phyloP scores from a whole-genome alignment of 2,113 vertebrate genomes.

The Microtus oregoni region DNA sequence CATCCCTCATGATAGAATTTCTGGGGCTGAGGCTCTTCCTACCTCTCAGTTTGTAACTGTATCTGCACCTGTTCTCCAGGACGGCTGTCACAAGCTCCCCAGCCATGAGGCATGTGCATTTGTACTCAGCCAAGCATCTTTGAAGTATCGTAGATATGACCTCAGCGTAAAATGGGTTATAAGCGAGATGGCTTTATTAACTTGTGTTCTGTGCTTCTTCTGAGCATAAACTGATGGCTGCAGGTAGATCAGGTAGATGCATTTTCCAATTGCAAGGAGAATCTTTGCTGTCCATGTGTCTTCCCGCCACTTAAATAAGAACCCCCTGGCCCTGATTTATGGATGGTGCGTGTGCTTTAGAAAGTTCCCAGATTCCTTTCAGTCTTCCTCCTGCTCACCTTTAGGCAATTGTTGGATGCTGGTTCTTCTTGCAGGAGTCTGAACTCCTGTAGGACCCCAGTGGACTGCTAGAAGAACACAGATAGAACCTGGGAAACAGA shows the following conservation, averaged over 20 bases:
- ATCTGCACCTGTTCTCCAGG: neutral
- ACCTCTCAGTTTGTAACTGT: neutral
- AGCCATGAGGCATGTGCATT: neutral
- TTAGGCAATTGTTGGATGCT: neutral
- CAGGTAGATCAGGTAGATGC: neutral
- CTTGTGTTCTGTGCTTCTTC: neutral
- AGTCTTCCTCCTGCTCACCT: neutral
- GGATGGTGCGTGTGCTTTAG: neutral
- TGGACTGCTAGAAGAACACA: neutral
- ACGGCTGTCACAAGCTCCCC: neutral
- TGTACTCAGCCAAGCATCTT: neutral
- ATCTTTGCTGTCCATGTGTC: neutral
- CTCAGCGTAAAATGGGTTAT: neutral
- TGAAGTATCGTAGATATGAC: neutral
- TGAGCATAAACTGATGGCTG: neutral
- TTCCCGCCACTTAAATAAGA: neutral
- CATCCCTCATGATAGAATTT: neutral
- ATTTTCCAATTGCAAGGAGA: neutral
- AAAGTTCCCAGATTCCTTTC: neutral
- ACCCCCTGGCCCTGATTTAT: too few species aligned
- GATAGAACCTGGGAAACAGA: neutral
- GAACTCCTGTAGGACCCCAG: neutral
- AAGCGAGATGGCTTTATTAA: neutral
- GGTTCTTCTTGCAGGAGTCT: neutral
- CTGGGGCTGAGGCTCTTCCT: neutral